phyloP scores from a whole-genome alignment of 1,140 invertebrate species.

The Drosophila bifasciata region DNA sequence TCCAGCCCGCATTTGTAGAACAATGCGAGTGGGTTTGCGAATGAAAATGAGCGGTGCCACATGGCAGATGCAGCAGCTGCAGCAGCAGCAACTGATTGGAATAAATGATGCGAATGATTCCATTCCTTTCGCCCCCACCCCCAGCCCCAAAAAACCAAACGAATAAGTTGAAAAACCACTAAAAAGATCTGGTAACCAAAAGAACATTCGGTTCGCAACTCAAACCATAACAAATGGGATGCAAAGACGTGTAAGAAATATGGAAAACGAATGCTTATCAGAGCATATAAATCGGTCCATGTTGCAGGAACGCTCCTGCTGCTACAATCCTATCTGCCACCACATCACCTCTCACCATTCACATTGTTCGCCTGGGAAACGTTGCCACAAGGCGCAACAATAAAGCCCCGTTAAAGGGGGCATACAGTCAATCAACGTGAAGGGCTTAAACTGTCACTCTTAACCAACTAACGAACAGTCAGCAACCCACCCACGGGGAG shows the following conservation, averaged over 20 bases:
- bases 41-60: slow-evolving; percentile 3
- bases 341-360: background rate
- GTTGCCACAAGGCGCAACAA: background rate
- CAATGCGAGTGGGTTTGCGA: slow-evolving; percentile 16
- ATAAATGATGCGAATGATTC: slow-evolving; percentile 56
- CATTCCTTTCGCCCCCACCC: background rate
- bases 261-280: slow-evolving; percentile 36
- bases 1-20: slow-evolving; percentile 26
- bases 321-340: slow-evolving; percentile 12
- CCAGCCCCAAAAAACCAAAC: background rate
- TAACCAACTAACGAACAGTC: slow-evolving; percentile 16
- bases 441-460: slow-evolving; percentile 46
- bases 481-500: background rate
- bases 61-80: slow-evolving; percentile 27
- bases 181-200: background rate
- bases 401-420: slow-evolving; percentile 16
- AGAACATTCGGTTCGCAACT: background rate
- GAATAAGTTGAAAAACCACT: background rate
- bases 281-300: slow-evolving; percentile 50
- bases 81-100: slow-evolving; percentile 38
- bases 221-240: background rate
- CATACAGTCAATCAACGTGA: slow-evolving; percentile 42
- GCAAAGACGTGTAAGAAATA: too few species aligned
- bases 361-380: too few species aligned
- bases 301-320: slow-evolving; percentile 25